Percentiles rank a stretch among this genome's conserved stretches.
These are phyloP conservation scores for Andricus quercusramuli DNA, from an alignment of 2,888 invertebrate species.

Conservation along the genomic window DNA sequence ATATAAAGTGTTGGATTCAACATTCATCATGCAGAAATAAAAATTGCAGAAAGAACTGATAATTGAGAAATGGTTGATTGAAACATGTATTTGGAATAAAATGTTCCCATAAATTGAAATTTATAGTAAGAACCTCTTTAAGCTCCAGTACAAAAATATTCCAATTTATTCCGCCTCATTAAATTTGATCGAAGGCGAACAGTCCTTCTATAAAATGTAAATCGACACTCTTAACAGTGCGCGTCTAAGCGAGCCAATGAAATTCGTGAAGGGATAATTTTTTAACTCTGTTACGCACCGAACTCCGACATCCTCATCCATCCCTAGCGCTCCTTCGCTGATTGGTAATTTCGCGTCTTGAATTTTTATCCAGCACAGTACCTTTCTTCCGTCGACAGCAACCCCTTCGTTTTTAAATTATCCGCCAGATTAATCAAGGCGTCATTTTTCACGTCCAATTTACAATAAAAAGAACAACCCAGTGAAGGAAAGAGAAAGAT, in stretches of 20 bases:
- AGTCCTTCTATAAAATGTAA: conserved; percentile 8
- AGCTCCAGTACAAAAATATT: neutral
- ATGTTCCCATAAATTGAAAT: no score
- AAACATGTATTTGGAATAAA: no score
- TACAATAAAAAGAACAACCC: conserved; percentile 75
- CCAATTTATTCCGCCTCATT: neutral
- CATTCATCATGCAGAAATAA: no score
- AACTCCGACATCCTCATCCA: conserved; percentile 58
- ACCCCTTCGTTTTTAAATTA: conserved; percentile 79
- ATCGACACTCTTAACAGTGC: conserved; percentile 47
- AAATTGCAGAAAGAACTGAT: no score
- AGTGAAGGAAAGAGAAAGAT: conserved; percentile 52
- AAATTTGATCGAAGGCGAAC: neutral
- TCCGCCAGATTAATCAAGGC: conserved; percentile 79
- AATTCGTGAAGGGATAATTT: conserved; percentile 76
- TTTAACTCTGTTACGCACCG: conserved; percentile 75
- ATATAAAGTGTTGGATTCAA: no score
- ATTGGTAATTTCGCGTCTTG: conserved; percentile 79
- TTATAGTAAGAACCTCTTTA: neutral
- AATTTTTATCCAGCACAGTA: conserved; percentile 74
- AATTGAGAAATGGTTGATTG: no score
- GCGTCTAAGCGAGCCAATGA: conserved; percentile 75
- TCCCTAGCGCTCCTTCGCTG: conserved; percentile 66
- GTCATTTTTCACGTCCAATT: conserved; percentile 79
- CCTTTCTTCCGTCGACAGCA: conserved; percentile 56